Evolutionary conservation across 2,888 invertebrate genomes (phyloP), one percentile per base, ranked within the genome.

Genomic region (Plagodis dolabraria): DNA sequence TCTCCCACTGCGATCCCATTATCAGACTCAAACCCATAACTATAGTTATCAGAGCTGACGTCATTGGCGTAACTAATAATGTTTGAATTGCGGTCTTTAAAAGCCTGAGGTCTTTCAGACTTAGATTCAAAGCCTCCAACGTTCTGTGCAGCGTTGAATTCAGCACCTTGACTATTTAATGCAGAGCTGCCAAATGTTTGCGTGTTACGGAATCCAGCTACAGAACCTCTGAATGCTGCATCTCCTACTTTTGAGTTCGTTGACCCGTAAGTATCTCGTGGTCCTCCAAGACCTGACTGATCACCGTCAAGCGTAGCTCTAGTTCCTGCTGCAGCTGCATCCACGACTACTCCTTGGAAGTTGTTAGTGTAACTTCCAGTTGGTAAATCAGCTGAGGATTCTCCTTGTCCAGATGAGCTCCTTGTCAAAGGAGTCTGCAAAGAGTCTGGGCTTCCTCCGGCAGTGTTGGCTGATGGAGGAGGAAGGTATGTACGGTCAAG

Each of bases 331-430:
- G 80, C 71, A 0, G 79, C 86, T 36, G 90, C 92, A 38, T 92
- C 92, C 2, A 92, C 89, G 0, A 92, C 87, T 0, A 92, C 86
- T n/a, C 91, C 92, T 73, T 87, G 80, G 57, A 76, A 84, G 0
- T 87, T 85, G 62, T 92, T 92, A 0, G 77, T 77, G 63, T 80
- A 87, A 55, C 89, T 80, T n/a, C 91, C 92, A 22, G 76, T 72
- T 0, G 90, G 90, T 12, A 56, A 7, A 5, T 78, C 87, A 11
- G 77, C 70, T 4, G 87, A 88, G n/a, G 54, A 38, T 5, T 80
- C 53, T 44, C 71, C 80, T 63, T 79, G 76, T 47, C 70, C 69
- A 43, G 79, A 33, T 53, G 45, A 75, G 60, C 72, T 78, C 22
- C 68, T 72, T 5, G 65, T 64, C 22, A 81, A 69, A 38, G 88